A percentile compares a stretch with the other conserved stretches of the same genome.
Conservation (phyloP, 2,797 vertebrate genomes). For the Phoebastria nigripes region DNA sequence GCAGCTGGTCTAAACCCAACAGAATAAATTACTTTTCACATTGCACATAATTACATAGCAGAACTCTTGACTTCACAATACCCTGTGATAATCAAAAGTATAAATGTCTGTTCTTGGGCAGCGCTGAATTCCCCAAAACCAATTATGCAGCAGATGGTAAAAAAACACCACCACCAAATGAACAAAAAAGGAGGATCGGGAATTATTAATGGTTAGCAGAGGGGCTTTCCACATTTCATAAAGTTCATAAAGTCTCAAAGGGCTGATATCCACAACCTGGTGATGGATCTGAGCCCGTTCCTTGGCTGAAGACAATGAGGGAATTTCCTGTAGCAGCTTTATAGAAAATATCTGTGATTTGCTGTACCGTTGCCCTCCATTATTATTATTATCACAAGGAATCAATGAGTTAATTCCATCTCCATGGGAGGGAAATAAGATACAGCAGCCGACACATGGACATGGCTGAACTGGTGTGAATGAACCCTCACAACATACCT, state of each 20-base stretch:
- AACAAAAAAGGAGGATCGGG: neutral
- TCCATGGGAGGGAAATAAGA: neutral
- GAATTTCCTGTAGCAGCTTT: neutral
- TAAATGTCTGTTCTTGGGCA: neutral
- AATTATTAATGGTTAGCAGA: neutral
- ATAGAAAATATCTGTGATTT: neutral
- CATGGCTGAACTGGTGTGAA: neutral
- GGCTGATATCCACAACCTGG: neutral
- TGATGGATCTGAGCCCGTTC: neutral
- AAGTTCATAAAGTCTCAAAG: neutral
- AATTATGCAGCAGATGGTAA: neutral
- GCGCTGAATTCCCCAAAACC: neutral
- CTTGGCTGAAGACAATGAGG: neutral
- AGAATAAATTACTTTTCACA: slow-evolving; percentile 17
- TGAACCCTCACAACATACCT: neutral
- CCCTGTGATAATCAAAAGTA: neutral
- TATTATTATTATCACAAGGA: neutral
- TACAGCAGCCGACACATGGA: neutral
- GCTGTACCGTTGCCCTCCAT: neutral
- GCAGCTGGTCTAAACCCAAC: neutral
- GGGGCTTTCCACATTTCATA: neutral
- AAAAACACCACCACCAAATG: neutral
- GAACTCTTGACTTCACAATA: slow-evolving; percentile 14
- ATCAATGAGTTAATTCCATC: neutral
- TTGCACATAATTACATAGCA: slow-evolving; percentile 21